A percentile compares a stretch with the other conserved stretches of the same genome.
Conservation (phyloP, 2,113 vertebrate genomes). For the Elanus axillaris region DNA sequence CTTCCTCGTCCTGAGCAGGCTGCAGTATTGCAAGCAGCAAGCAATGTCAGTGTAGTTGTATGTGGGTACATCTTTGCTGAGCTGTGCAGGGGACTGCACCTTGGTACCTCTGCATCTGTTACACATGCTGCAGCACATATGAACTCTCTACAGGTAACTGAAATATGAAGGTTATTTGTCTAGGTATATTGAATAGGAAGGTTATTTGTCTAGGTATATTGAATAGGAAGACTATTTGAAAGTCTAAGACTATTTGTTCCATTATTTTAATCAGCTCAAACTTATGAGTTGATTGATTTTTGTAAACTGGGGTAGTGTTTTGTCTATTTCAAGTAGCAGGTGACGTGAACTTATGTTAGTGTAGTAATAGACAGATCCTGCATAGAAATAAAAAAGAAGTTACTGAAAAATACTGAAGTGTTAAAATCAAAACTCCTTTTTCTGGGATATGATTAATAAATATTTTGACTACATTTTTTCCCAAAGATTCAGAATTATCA, state of each 20-base stretch:
- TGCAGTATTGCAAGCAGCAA: neutral
- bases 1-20: neutral
- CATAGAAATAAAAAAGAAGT: neutral
- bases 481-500: neutral
- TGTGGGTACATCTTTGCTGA: neutral
- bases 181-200: neutral
- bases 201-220: neutral
- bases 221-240: neutral
- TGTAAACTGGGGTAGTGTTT: neutral
- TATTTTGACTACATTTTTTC: neutral
- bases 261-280: neutral
- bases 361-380: neutral
- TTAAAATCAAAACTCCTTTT: neutral
- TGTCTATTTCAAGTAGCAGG: neutral
- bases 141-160: neutral
- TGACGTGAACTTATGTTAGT: neutral
- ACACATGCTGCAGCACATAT: neutral
- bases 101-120: neutral
- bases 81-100: neutral
- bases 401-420: neutral
- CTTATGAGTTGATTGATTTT: neutral
- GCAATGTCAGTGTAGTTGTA: neutral
- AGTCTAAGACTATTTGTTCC: neutral
- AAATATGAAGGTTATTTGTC: neutral
- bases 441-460: neutral